phyloP scores from a whole-genome alignment of 1,140 invertebrate species.

The Drosophila virilis region DNA sequence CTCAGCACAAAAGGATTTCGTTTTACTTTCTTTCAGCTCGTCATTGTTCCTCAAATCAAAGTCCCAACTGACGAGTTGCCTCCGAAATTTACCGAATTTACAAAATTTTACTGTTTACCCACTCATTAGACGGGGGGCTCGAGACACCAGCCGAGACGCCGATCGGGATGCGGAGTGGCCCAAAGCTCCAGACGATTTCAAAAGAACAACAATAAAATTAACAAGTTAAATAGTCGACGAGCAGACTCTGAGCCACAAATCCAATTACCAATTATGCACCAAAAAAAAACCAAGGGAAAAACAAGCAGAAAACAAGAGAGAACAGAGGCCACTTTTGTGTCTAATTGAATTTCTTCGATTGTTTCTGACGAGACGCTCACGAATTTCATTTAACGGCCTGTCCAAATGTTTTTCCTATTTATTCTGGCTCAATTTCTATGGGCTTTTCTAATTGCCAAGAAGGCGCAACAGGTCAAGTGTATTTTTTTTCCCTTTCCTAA shows the following conservation, averaged over 20 bases:
- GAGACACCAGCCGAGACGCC: conserved; percentile 19
- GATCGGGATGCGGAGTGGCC: not conserved
- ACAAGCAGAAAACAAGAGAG: no score
- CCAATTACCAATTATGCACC: conserved; percentile 63
- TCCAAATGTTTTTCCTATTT: not conserved
- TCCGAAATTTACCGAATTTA: conserved; percentile 31
- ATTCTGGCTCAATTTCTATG: not conserved
- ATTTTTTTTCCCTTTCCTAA: no score
- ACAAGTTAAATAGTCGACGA: conserved; percentile 76
- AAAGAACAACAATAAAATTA: conserved; percentile 78
- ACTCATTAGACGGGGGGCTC: conserved; percentile 65
- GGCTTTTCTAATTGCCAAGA: no score
- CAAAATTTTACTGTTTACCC: conserved; percentile 66
- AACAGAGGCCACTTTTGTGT: conserved; percentile 25
- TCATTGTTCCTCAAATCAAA: conserved; percentile 36
- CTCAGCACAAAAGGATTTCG: conserved; percentile 70
- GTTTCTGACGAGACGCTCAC: conserved; percentile 32
- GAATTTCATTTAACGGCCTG: conserved; percentile 37
- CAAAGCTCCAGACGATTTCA: conserved; percentile 27
- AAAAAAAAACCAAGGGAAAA: conserved; percentile 9
- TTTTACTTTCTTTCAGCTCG: conserved; percentile 29
- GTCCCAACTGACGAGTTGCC: conserved; percentile 17
- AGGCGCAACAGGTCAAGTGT: no score
- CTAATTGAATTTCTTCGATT: conserved; percentile 73
- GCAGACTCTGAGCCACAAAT: conserved; percentile 65